Conservation (phyloP, 1,140 invertebrate species). For the Apis mellifera region Amel_HAv3.1 CM009936.2:7300001-7300500, state of each 20-base stretch:
- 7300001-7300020: constrained; percentile 83
- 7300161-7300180: not conserved
- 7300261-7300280: constrained; percentile 6
- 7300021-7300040: constrained; percentile 81
- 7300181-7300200: too few species aligned
- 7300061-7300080: constrained; percentile 75
- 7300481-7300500: constrained; percentile 81
- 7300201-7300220: constrained; percentile 1
- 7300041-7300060: constrained; percentile 79
- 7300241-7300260: not conserved
- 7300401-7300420: constrained; percentile 6
- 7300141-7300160: constrained; percentile 10
- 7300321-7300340: too few species aligned
- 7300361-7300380: constrained; percentile 1
- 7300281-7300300: not conserved
- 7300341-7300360: not conserved
- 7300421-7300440: constrained; percentile 3
- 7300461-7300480: constrained; percentile 67
- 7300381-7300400: constrained; percentile 6
- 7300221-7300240: constrained; percentile 16
- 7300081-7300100: constrained; percentile 76
- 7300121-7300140: constrained; percentile 41
- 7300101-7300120: constrained; percentile 55
- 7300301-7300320: not conserved
- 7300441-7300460: constrained; percentile 27